A percentile compares a stretch with the other conserved stretches of the same genome.
Conservation (phyloP, 2,888 invertebrate species). For the Tromatobia lineatoria region DNA sequence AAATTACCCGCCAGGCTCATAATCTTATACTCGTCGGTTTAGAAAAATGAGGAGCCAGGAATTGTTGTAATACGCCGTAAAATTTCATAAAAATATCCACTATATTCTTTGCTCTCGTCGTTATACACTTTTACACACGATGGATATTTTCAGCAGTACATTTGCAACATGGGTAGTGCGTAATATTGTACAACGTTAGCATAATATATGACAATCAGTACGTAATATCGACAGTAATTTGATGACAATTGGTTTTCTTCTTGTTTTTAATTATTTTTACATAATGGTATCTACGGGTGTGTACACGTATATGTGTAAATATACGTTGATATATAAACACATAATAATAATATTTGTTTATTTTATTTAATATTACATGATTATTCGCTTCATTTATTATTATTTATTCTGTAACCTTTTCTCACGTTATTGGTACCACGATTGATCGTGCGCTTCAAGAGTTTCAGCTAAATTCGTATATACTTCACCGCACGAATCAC, state of each 20-base stretch:
- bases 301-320: slow-evolving; percentile 25
- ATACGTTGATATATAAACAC: slow-evolving; percentile 18
- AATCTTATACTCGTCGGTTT: not conserved
- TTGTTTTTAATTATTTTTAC: slow-evolving; percentile 8
- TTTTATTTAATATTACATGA: slow-evolving; percentile 40
- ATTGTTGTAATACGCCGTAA: not conserved
- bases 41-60: not conserved
- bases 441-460: slow-evolving; percentile 10
- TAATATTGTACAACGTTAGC: slow-evolving; percentile 30
- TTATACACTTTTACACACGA: slow-evolving; percentile 54
- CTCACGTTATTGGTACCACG: slow-evolving; percentile 37
- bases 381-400: slow-evolving; percentile 25
- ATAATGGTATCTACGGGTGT: slow-evolving; percentile 23
- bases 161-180: slow-evolving; percentile 27
- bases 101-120: slow-evolving; percentile 52
- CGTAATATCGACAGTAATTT: slow-evolving; percentile 49
- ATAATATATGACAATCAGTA: slow-evolving; percentile 53
- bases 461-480: slow-evolving; percentile 23
- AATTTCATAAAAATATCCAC: slow-evolving; percentile 65
- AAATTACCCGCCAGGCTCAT: no score
- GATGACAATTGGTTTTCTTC: slow-evolving; percentile 25
- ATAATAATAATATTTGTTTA: slow-evolving; percentile 28
- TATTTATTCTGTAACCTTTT: slow-evolving; percentile 11
- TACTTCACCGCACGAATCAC: slow-evolving; percentile 15
- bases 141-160: slow-evolving; percentile 23